A percentile compares a stretch with the other conserved stretches of the same genome.
Conservation (phyloP, 2,113 vertebrate genomes). For the Rallus limicola region DNA sequence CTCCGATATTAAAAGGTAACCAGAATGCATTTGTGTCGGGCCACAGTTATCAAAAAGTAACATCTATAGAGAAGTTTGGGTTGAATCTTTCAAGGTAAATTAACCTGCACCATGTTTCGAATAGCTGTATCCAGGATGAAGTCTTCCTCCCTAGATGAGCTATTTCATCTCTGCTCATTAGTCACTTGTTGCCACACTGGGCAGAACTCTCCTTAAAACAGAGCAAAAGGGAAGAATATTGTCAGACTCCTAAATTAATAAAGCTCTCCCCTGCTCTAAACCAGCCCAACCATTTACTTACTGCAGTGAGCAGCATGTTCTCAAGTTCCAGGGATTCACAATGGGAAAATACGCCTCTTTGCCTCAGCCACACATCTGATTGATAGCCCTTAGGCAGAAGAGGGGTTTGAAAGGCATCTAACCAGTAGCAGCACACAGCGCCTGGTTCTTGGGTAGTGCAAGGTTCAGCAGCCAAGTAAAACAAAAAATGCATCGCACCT, state of each 20-base stretch:
- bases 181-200: neutral
- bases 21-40: neutral
- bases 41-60: neutral
- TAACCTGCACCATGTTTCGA: neutral
- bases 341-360: neutral
- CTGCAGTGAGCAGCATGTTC: neutral
- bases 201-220: neutral
- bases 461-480: neutral
- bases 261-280: neutral
- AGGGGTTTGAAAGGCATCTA: neutral
- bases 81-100: neutral
- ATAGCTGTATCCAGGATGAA: neutral
- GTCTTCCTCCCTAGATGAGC: neutral
- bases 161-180: neutral
- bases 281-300: neutral
- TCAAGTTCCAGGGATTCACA: neutral
- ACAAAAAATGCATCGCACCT: neutral
- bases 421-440: neutral
- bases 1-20: neutral
- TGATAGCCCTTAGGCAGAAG: conserved; percentile 20
- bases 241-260: neutral
- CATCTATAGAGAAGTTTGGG: neutral
- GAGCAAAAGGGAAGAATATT: neutral
- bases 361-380: neutral
- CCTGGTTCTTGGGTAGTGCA: neutral